phyloP scores from a whole-genome alignment of 2,113 vertebrate genomes.

The Gavia stellata region DNA sequence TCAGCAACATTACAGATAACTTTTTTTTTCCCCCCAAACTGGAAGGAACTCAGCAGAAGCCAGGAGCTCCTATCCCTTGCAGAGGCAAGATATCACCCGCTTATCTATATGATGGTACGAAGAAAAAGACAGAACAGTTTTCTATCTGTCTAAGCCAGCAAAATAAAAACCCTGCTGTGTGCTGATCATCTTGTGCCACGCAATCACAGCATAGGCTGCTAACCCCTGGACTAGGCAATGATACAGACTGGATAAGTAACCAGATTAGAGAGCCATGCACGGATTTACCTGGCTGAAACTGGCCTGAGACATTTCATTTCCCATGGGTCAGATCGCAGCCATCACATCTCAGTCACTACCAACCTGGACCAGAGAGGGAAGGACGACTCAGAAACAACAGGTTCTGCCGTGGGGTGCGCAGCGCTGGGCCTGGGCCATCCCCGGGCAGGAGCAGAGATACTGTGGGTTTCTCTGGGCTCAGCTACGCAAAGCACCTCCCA shows the following conservation, averaged over 20 bases:
- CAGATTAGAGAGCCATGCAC: constrained; percentile 46
- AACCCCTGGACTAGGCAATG: not conserved
- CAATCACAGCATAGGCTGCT: not conserved
- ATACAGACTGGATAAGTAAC: constrained; percentile 24
- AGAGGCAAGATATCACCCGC: not conserved
- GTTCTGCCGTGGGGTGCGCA: not conserved
- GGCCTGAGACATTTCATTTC: constrained; percentile 59
- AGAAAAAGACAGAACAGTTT: not conserved
- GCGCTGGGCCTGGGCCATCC: not conserved
- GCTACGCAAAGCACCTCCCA: not conserved
- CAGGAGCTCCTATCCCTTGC: not conserved
- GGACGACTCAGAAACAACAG: constrained; percentile 38
- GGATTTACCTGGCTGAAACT: constrained; percentile 57
- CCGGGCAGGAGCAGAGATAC: not conserved
- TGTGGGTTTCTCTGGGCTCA: not conserved
- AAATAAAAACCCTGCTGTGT: not conserved
- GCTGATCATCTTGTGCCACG: not conserved
- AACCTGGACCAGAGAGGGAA: constrained; percentile 59
- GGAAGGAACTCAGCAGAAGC: not conserved
- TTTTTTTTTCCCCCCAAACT: not conserved
- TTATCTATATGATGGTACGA: not conserved
- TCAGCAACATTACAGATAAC: not conserved
- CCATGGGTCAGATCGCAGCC: constrained; percentile 44
- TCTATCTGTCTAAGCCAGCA: not conserved
- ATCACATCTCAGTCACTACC: constrained; percentile 55